Base-by-base conservation (phyloP, 1,140 invertebrate species). In the Andricus grossulariae region DNA sequence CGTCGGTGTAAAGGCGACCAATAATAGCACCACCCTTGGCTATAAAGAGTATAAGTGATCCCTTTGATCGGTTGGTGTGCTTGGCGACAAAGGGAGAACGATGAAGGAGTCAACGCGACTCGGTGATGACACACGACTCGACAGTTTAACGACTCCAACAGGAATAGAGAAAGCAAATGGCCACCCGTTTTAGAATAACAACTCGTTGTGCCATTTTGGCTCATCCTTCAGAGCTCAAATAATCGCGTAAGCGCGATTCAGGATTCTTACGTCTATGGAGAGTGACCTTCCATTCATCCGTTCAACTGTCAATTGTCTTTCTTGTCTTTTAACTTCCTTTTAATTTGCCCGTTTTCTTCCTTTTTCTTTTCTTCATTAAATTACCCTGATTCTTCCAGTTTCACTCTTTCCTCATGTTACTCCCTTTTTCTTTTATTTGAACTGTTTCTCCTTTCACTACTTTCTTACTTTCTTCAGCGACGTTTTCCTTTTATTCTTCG, bases 131-230 rank as follows among this genome's bases (percentile, higher is more conserved):
- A 83, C 77, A 80, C 72, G 75, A 73, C 76, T 75, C 70, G 82
- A 78, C 80, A 57, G 80, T 80, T 84, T 83, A 84, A 83, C 80
- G 82, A 84, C 83, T 83, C 71, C 76, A 83, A 82, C 72, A 80
- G 71, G 76, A 84, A 79, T 75, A 83, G 25, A 75, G 51, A 71
- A 71, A 76, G 45, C 10, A 18, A 19, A n/a, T 2, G 18, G 54
- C 73, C 57, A 71, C 80, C 60, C 74, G 76, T 77, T 80, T 76
- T 75, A 83, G 76, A 84, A 83, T 83, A 82, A 83, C 79, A 74
- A 51, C 52, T 78, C 15, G 72, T 54, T 54, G 52, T 1, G n/a
- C 16, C 52, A 74, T 60, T 25, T 60, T 32, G 71, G 39, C 45
- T 74, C 73, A 32, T 71, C 71, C 2, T n/a, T 54, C 18, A 18